Evolutionary conservation across 2,888 invertebrate genomes (phyloP).

Genomic region (Caenorhabditis japonica): DNA sequence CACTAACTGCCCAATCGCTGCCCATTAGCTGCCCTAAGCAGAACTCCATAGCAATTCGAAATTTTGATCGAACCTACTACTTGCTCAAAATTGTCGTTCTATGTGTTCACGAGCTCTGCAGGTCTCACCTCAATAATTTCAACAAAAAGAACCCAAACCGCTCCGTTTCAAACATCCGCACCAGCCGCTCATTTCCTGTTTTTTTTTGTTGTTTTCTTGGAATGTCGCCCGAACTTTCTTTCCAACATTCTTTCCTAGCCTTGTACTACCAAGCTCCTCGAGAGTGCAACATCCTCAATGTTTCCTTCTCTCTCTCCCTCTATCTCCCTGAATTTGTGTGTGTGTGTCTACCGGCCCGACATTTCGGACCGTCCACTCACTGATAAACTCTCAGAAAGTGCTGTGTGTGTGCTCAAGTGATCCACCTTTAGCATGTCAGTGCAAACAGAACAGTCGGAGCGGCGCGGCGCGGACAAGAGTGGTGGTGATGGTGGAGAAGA

Average conservation of each 20-base stretch:
- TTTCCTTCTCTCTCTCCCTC: no score
- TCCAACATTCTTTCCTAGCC: constrained; percentile 41
- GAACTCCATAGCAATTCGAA: no score
- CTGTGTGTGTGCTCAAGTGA: constrained; percentile 53
- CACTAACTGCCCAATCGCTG: no score
- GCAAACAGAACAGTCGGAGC: constrained; percentile 50
- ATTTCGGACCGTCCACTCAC: constrained; percentile 47
- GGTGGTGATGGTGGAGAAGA: no score
- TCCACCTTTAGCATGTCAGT: constrained; percentile 43
- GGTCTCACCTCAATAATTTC: no score
- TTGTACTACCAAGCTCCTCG: constrained; percentile 50
- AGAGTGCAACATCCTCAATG: constrained; percentile 17
- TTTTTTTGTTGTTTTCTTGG: no score
- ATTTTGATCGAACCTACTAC: no score
- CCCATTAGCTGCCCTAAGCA: no score
- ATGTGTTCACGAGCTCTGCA: no score
- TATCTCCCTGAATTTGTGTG: constrained; percentile 15
- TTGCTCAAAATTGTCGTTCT: no score
- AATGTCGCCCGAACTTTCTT: constrained; percentile 16
- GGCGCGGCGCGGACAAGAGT: no score
- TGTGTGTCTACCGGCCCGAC: constrained; percentile 20
- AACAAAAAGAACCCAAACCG: no score
- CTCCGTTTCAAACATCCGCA: constrained; percentile 9
- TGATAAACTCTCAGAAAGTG: constrained; percentile 45
- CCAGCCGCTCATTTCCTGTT: background rate